Evolutionary conservation across 2,113 vertebrate genomes (phyloP), one percentile per base, ranked within the genome.

Genomic region (Lathamus discolor): DNA sequence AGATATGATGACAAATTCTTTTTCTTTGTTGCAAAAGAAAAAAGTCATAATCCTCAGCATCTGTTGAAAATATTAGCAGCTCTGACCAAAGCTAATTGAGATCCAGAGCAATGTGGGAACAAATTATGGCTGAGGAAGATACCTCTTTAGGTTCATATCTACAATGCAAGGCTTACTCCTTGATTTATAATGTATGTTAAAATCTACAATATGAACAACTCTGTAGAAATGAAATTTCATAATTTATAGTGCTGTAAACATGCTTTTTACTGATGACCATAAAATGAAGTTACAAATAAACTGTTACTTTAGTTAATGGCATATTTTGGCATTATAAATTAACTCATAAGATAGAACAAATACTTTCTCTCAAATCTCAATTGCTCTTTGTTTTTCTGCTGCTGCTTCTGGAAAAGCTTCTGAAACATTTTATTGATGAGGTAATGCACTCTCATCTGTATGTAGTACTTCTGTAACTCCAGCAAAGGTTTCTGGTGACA

Each of bases 401-500:
- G 25, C 76, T 92, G 43, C 61, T 88, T 92, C 52, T 92, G 57
- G 41, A 70, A 91, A 67, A 91, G 41, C 55, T 88, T 11, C 59
- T 83, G 52, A 95, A 95, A 83, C 72, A 35, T 51, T 94, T 93
- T 91, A 74, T 73, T 87, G 44, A 73, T 86, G 74, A 94, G 55
- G 78, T 57, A 86, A 84, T 66, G 27, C 22, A n/a, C 57, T 73
- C 84, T 48, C 55, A 63, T 86, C 67, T 92, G 61, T 33, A 19
- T 43, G 62, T 78, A 41, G 63, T 75, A 46, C 41, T 69, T 93
- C 52, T 81, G 48, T 90, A 89, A 86, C 72, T 81, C 70, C 29
- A 41, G 73, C 35, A 70, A 86, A 69, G 91, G 91, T 83, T 96
- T 94, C 85, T 95, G 69, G 67, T 94, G 81, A 93, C 82, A 63